phyloP scores from a whole-genome alignment of 2,888 invertebrate species.

The Andrena chrysosceles region DNA sequence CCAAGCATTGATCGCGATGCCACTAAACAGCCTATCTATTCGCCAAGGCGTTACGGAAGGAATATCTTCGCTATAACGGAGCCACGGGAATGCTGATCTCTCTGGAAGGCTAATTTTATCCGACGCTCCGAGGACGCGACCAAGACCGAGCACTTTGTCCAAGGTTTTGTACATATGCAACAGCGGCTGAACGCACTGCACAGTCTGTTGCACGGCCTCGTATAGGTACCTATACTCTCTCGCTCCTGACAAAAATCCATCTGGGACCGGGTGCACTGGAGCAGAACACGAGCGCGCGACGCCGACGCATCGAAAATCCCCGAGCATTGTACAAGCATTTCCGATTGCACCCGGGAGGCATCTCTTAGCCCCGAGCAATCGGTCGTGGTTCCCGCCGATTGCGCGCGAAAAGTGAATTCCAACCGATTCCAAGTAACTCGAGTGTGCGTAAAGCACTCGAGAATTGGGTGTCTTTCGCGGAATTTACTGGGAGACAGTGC shows the following conservation, averaged over 20 bases:
- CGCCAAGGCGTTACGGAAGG: neutral
- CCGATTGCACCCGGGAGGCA: slow-evolving; percentile 29
- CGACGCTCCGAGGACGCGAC: neutral
- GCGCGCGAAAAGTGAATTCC: slow-evolving; percentile 41
- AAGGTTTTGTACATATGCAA: neutral
- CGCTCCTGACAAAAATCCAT: neutral
- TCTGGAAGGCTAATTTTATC: neutral
- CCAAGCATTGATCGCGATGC: slow-evolving; percentile 69
- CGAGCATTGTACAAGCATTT: slow-evolving; percentile 22
- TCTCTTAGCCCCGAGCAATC: slow-evolving; percentile 23
- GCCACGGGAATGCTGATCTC: neutral
- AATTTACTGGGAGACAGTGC: neutral
- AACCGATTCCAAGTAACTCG: slow-evolving; percentile 37
- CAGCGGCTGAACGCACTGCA: neutral
- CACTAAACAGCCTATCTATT: slow-evolving; percentile 24
- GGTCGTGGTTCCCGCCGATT: slow-evolving; percentile 34
- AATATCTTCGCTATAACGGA: neutral
- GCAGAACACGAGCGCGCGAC: neutral
- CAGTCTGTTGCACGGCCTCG: neutral
- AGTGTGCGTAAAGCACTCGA: slow-evolving; percentile 9
- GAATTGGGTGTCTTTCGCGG: slow-evolving; percentile 21
- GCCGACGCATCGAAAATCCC: slow-evolving; percentile 24
- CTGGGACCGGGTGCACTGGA: neutral
- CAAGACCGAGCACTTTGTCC: neutral
- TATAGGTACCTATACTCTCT: no score